phyloP scores from a whole-genome alignment of 2,888 invertebrate species.

The Alloplasta piceator region DNA sequence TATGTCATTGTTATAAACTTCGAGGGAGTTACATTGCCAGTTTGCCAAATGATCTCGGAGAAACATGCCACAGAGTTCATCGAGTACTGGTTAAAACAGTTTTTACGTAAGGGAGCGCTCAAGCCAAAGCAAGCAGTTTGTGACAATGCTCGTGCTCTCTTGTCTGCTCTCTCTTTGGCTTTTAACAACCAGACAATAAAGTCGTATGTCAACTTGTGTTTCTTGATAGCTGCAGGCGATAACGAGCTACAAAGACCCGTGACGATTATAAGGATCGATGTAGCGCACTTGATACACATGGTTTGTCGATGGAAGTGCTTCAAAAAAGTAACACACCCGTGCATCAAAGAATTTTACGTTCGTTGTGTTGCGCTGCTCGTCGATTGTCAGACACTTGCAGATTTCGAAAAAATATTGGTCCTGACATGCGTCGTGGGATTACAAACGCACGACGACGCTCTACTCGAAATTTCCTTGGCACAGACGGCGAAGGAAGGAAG shows the following conservation, averaged over 20 bases:
- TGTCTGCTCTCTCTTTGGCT: slow-evolving; percentile 41
- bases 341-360: slow-evolving; percentile 56
- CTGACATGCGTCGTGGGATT: slow-evolving; percentile 22
- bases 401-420: slow-evolving; percentile 2
- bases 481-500: not conserved
- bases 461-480: not conserved
- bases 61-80: slow-evolving; percentile 48
- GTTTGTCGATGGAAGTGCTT: slow-evolving; percentile 55
- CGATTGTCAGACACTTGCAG: slow-evolving; percentile 1
- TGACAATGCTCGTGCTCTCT: slow-evolving; percentile 47
- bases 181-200: slow-evolving; percentile 53
- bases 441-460: slow-evolving; percentile 20
- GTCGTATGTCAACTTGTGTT: slow-evolving; percentile 26
- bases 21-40: not conserved
- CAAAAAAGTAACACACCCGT: slow-evolving; percentile 16
- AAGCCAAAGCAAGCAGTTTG: slow-evolving; percentile 37
- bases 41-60: slow-evolving; percentile 43
- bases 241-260: not conserved
- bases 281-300: slow-evolving; percentile 61
- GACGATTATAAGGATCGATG: slow-evolving; percentile 50
- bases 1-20: slow-evolving; percentile 31
- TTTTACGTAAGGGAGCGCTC: slow-evolving; percentile 21
- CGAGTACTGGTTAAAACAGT: slow-evolving; percentile 38
- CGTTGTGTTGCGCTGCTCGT: slow-evolving; percentile 49
- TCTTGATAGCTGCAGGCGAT: not conserved